Percentiles rank a stretch among this genome's conserved stretches.
Conservation (phyloP, 2,888 invertebrate genomes). For the Pollenia angustigena region DNA sequence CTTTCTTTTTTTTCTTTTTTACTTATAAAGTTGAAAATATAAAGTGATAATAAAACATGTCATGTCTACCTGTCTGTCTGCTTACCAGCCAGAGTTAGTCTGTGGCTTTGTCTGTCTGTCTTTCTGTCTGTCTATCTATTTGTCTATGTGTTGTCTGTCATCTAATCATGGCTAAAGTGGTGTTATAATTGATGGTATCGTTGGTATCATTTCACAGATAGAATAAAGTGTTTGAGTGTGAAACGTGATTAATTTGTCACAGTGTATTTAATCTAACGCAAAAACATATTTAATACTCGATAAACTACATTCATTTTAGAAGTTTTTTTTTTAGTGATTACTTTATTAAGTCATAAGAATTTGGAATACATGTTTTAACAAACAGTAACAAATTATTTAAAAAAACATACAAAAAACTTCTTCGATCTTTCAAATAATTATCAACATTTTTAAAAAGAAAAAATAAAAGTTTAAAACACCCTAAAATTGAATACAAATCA, state of each 20-base stretch:
- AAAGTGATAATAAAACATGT: conserved; percentile 61
- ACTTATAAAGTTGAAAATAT: conserved; percentile 20
- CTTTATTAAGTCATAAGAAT: no score
- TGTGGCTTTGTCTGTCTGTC: background rate
- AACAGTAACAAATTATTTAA: background rate
- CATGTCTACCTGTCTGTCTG: conserved; percentile 36
- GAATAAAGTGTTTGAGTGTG: conserved; percentile 38
- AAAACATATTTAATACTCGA: background rate
- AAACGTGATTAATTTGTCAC: conserved; percentile 62
- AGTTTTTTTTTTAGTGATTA: background rate
- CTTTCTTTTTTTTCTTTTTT: conserved; percentile 11
- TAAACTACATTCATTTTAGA: background rate
- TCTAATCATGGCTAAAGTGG: conserved; percentile 64
- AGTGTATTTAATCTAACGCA: conserved; percentile 11
- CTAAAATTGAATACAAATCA: no score
- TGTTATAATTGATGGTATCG: conserved; percentile 71
- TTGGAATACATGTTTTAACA: no score
- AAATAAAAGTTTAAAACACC: no score
- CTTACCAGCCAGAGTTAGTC: background rate
- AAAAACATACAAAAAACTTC: background rate
- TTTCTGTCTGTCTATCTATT: conserved; percentile 9
- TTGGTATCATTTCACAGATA: conserved; percentile 43
- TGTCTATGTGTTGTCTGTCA: conserved; percentile 48
- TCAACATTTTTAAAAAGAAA: no score
- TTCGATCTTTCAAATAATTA: background rate